Conservation (phyloP, 2,113 vertebrate species). For the Raphicerus campestris region DNA sequence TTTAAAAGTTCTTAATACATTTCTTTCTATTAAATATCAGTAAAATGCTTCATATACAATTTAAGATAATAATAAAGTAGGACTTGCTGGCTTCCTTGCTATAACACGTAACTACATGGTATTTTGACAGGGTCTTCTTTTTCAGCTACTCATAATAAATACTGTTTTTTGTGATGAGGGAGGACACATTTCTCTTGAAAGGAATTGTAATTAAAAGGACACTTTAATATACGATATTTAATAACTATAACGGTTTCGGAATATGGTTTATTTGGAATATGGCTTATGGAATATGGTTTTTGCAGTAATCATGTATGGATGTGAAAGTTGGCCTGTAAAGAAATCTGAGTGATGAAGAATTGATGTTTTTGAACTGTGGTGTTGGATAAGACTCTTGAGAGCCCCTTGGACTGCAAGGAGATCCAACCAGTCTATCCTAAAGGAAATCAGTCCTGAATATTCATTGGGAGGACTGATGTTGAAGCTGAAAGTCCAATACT, state of each 20-base stretch:
- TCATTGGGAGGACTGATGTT: too few species aligned
- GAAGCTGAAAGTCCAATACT: too few species aligned
- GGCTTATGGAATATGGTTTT: too few species aligned
- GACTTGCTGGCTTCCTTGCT: background rate
- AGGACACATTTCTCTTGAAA: background rate
- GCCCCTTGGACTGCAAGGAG: too few species aligned
- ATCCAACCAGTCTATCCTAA: too few species aligned
- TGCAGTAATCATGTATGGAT: too few species aligned
- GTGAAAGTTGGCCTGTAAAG: too few species aligned
- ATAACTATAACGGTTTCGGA: background rate
- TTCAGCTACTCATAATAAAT: background rate
- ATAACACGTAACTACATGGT: background rate
- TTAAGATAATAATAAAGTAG: background rate
- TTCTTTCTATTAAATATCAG: background rate
- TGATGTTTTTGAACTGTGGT: too few species aligned
- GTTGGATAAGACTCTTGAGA: too few species aligned
- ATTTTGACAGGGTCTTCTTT: background rate
- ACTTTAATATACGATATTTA: background rate
- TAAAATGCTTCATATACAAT: background rate
- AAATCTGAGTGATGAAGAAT: too few species aligned
- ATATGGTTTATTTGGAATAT: too few species aligned
- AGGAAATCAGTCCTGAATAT: too few species aligned
- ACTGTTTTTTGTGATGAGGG: background rate
- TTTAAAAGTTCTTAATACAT: background rate
- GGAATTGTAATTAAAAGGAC: background rate